Evolutionary conservation across 2,797 vertebrate species (phyloP).

Genomic region (Luscinia megarhynchos): DNA sequence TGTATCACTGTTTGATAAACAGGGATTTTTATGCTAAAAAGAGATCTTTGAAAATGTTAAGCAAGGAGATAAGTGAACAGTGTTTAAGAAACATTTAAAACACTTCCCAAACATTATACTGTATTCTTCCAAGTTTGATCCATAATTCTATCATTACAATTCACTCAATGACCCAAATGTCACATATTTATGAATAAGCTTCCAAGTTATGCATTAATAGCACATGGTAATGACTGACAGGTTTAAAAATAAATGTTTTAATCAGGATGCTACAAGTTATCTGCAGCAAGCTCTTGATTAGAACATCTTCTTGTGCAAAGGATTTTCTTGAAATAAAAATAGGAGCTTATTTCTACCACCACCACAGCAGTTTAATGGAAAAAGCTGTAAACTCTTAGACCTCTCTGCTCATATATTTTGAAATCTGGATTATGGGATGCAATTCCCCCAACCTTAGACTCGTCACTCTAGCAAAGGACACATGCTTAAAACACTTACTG

Average conservation of each 20-base stretch:
- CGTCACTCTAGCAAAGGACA: neutral
- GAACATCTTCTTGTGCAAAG: constrained; percentile 1
- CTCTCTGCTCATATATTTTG: neutral
- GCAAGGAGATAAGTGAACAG: constrained; percentile 46
- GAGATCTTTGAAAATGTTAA: constrained; percentile 67
- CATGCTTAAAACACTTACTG: accelerated
- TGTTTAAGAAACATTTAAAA: constrained; percentile 38
- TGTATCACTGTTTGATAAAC: constrained; percentile 80
- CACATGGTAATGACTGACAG: constrained; percentile 25
- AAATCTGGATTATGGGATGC: neutral
- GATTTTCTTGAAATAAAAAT: neutral
- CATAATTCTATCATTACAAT: constrained; percentile 31
- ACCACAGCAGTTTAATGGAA: neutral
- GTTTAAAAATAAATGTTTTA: constrained; percentile 63
- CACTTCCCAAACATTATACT: constrained; percentile 6
- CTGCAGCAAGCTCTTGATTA: constrained; percentile 27
- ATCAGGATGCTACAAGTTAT: constrained; percentile 41
- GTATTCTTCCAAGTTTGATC: constrained; percentile 15
- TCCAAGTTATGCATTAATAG: neutral
- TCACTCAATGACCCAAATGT: constrained; percentile 46
- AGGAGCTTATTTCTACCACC: neutral
- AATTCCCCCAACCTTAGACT: neutral
- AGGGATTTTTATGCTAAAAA: constrained; percentile 73
- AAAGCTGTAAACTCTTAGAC: neutral
- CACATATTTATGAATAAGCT: constrained; percentile 51